phyloP scores from a whole-genome alignment of 2,888 invertebrate species.

The Formica aserva region DNA sequence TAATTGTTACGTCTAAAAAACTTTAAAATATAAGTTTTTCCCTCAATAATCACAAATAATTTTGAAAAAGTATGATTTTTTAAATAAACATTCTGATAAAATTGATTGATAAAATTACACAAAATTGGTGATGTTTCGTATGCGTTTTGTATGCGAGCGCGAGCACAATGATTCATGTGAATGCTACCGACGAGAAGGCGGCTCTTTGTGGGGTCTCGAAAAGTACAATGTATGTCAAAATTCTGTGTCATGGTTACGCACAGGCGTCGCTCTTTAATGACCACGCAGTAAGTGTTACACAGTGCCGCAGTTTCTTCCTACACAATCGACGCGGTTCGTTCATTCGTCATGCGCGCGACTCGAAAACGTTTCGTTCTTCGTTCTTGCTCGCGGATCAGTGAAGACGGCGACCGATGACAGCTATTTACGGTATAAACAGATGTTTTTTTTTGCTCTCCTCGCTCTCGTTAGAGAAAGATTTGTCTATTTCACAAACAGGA shows the following conservation, averaged over 20 bases:
- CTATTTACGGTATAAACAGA: neutral
- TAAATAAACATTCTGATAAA: neutral
- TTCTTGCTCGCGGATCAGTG: neutral
- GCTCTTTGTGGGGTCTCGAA: conserved; percentile 56
- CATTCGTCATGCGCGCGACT: conserved; percentile 19
- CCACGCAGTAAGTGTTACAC: conserved; percentile 48
- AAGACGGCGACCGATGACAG: conserved; percentile 38
- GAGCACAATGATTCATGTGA: conserved; percentile 54
- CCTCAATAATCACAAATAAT: neutral
- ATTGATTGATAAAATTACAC: neutral
- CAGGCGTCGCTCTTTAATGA: conserved; percentile 60
- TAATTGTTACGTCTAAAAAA: neutral
- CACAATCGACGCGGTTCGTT: conserved; percentile 43
- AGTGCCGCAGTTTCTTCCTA: conserved; percentile 59
- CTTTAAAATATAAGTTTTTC: neutral
- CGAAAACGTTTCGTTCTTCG: neutral
- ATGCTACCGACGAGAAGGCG: conserved; percentile 48
- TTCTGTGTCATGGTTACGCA: conserved; percentile 72
- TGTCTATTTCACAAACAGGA: conserved; percentile 2
- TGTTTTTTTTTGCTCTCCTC: neutral
- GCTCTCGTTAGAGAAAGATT: conserved; percentile 40
- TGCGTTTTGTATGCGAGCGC: conserved; percentile 9
- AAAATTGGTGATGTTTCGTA: conserved; percentile 12
- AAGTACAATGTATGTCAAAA: conserved; percentile 65
- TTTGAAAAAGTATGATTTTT: neutral